Conservation (phyloP, 2,797 vertebrate genomes). For the Merluccius polli region DNA sequence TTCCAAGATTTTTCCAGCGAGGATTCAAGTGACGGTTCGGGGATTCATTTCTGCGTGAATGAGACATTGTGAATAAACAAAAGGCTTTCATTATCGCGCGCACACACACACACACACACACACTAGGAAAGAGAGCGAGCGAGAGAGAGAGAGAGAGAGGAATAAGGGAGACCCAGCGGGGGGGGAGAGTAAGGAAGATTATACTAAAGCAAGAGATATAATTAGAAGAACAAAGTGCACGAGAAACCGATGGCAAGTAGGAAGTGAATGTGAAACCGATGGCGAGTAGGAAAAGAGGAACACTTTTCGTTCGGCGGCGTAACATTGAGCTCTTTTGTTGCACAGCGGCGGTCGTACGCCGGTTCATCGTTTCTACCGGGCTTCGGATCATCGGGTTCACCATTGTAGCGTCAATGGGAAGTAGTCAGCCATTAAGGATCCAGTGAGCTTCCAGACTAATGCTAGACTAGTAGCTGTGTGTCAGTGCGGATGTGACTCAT, state of each 20-base stretch:
- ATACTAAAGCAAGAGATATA: too few relatives aligned
- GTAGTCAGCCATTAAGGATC: too few relatives aligned
- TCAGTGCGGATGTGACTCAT: too few relatives aligned
- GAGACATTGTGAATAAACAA: constrained; percentile 1
- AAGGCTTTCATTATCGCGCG: background rate
- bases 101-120: background rate
- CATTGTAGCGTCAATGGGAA: too few relatives aligned
- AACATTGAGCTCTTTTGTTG: background rate
- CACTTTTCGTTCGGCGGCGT: background rate
- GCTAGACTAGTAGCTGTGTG: too few relatives aligned
- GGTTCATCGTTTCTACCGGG: background rate
- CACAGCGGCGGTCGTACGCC: background rate
- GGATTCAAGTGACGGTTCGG: background rate
- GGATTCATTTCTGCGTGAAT: background rate
- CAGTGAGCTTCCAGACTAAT: background rate
- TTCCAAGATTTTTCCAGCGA: background rate
- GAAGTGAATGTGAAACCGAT: background rate
- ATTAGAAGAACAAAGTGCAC: background rate
- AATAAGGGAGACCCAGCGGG: background rate
- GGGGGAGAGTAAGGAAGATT: too few relatives aligned
- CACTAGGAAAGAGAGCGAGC: background rate
- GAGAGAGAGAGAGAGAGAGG: background rate
- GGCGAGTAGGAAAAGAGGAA: background rate
- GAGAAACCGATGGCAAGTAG: background rate
- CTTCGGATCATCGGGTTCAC: too few relatives aligned